phyloP scores from a whole-genome alignment of 2,797 vertebrate genomes.

The Chaunax sp. region DNA sequence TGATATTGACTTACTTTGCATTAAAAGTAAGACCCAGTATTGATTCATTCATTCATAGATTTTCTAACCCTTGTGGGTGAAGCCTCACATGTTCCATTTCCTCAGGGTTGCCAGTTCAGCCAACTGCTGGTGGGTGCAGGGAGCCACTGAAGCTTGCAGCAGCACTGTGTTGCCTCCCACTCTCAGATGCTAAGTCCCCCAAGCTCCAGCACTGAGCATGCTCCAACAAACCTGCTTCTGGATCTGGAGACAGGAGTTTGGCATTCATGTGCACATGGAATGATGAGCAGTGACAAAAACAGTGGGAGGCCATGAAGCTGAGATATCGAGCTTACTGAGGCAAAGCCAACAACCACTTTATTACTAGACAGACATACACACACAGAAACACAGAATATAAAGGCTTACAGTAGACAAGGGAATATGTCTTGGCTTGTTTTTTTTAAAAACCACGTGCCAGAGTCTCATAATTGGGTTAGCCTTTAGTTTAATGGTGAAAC shows the following conservation, averaged over 20 bases:
- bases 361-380: conserved; percentile 19
- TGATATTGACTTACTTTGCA: neutral
- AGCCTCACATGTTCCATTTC: conserved; percentile 7
- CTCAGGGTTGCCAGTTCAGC: conserved; percentile 16
- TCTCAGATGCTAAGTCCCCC: conserved; percentile 39
- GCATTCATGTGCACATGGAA: conserved; percentile 42
- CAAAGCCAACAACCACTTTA: conserved; percentile 41
- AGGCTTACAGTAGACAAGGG: neutral
- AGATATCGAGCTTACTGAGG: conserved; percentile 34
- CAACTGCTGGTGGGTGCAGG: conserved; percentile 42
- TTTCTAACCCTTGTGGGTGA: neutral
- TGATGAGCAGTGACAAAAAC: conserved; percentile 61
- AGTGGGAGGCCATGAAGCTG: conserved; percentile 55
- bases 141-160: conserved; percentile 45
- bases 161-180: conserved; percentile 50
- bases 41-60: conserved; percentile 4
- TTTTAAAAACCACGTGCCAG: neutral
- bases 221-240: conserved; percentile 46
- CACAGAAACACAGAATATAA: conserved; percentile 6
- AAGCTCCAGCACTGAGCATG: conserved; percentile 54
- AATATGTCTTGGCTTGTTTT: neutral
- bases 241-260: conserved; percentile 46
- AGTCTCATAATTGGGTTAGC: too few species aligned
- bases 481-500: neutral
- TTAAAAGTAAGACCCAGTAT: neutral